A percentile compares a stretch with the other conserved stretches of the same genome.
These are phyloP conservation scores for Tragulus kanchil DNA, from an alignment of 2,113 vertebrate genomes.

Conservation along the genomic window DNA sequence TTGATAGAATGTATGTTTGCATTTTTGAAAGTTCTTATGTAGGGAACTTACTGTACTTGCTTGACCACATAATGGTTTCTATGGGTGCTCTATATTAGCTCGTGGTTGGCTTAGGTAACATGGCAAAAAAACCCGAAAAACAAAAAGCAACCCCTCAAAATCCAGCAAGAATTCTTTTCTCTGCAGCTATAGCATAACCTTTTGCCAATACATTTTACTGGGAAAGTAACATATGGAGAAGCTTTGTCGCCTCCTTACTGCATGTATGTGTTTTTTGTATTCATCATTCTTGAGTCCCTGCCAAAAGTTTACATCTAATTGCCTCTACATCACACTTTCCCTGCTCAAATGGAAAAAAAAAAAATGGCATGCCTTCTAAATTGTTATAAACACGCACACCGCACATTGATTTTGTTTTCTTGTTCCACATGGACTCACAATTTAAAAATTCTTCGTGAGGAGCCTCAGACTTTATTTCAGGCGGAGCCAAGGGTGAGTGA, in stretches of 20 bases:
- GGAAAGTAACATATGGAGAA: background rate
- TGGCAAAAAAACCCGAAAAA: background rate
- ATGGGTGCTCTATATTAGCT: accelerated
- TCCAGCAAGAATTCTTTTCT: accelerated
- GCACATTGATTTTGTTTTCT: background rate
- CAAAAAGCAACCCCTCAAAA: background rate
- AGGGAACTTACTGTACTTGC: background rate
- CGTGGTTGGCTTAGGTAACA: background rate
- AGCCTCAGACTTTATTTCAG: accelerated
- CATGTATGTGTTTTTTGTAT: accelerated
- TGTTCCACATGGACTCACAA: background rate
- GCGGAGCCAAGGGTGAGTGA: background rate
- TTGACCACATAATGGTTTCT: accelerated
- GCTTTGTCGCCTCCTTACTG: accelerated
- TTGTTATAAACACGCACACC: background rate
- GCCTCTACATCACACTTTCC: background rate
- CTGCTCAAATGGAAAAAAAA: background rate
- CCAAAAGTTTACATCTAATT: background rate
- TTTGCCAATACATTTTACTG: background rate
- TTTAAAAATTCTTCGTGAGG: background rate
- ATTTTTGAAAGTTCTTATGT: background rate
- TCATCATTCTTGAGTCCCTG: background rate
- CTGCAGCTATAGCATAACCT: background rate
- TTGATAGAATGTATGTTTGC: background rate
- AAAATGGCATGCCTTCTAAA: accelerated